Evolutionary conservation across 2,113 vertebrate species (phyloP).

Genomic region (Cyprinodon tularosa): DNA sequence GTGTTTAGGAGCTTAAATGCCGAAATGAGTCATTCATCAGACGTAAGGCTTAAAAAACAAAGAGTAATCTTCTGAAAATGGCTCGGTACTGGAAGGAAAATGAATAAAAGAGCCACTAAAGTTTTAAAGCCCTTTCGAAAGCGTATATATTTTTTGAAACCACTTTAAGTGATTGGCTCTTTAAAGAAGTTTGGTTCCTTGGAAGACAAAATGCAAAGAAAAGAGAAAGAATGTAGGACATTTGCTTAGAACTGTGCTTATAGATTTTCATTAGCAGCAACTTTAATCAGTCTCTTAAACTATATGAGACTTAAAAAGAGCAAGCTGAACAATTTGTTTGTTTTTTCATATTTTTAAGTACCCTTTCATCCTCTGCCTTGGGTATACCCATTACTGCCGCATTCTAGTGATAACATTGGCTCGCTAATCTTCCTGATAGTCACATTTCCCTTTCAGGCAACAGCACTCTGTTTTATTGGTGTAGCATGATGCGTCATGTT

Average conservation of each 20-base stretch:
- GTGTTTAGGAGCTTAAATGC: not conserved
- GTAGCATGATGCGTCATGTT: conserved; percentile 50
- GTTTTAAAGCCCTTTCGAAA: not conserved
- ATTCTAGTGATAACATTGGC: conserved; percentile 57
- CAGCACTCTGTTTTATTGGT: conserved; percentile 77
- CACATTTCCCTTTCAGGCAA: conserved; percentile 51
- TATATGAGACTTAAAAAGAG: conserved; percentile 56
- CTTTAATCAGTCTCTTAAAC: conserved; percentile 62
- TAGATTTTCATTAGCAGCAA: conserved; percentile 43
- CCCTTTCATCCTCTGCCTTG: conserved; percentile 28
- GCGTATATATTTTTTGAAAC: not conserved
- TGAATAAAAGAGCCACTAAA: not conserved
- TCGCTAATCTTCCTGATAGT: conserved; percentile 68
- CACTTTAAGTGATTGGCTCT: too few species aligned
- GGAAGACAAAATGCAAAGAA: not conserved
- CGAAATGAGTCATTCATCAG: not conserved
- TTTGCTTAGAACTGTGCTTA: not conserved
- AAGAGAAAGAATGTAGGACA: not conserved
- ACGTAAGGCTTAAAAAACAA: not conserved
- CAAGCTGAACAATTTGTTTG: conserved; percentile 63
- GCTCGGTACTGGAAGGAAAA: not conserved
- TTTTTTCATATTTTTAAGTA: conserved; percentile 69
- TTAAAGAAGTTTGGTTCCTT: not conserved
- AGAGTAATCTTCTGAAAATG: not conserved
- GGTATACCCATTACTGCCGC: conserved; percentile 40